A percentile compares a stretch with the other conserved stretches of the same genome.
Conservation (phyloP, 2,797 vertebrate genomes). For the Trichosurus vulpecula region DNA sequence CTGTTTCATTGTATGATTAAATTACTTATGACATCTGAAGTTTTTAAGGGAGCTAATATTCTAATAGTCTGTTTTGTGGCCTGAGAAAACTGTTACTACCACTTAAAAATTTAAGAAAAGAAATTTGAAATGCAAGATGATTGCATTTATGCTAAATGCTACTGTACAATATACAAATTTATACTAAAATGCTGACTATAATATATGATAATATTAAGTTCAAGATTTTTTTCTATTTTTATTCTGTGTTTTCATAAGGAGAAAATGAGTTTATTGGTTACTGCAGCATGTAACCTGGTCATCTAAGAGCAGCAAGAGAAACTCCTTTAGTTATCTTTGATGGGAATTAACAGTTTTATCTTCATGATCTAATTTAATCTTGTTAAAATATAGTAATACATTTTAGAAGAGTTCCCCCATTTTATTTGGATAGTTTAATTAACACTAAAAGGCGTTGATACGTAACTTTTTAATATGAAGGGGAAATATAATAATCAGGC, state of each 20-base stretch:
- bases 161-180: constrained; percentile 23
- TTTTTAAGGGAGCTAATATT: constrained; percentile 66
- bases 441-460: neutral
- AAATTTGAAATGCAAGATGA: constrained; percentile 57
- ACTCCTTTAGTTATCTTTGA: constrained; percentile 42
- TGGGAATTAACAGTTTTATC: constrained; percentile 66
- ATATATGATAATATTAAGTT: constrained; percentile 43
- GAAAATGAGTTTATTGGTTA: neutral
- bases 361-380: constrained; percentile 53
- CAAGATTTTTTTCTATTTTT: constrained; percentile 59
- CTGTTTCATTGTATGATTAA: constrained; percentile 64
- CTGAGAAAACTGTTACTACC: constrained; percentile 55
- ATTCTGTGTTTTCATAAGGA: constrained; percentile 33
- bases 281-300: neutral
- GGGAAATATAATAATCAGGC: constrained; percentile 49
- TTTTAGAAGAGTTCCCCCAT: neutral
- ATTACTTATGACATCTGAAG: constrained; percentile 61
- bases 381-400: constrained; percentile 41
- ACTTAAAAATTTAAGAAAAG: constrained; percentile 59
- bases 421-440: constrained; percentile 28
- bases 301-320: neutral
- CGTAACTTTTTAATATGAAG: constrained; percentile 37
- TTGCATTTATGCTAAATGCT: neutral
- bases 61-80: constrained; percentile 65
- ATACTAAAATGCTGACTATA: constrained; percentile 49